Conservation (phyloP, 2,888 invertebrate genomes). For the Hyalella azteca region DNA sequence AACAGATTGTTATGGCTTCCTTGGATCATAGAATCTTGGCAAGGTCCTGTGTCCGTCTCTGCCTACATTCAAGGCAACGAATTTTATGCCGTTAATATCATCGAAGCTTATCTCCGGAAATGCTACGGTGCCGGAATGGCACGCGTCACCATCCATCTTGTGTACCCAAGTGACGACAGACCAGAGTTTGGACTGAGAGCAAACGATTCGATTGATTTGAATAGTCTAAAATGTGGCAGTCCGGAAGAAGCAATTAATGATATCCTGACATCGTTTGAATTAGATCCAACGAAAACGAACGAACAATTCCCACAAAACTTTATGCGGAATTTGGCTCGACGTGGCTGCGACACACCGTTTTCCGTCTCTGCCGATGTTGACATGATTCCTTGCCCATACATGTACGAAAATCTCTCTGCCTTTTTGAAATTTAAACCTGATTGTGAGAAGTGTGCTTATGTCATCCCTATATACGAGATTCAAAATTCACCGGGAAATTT, state of each 20-base stretch:
- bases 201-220: constrained; percentile 3
- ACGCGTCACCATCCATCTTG: constrained; percentile 60
- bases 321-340: constrained; percentile 60
- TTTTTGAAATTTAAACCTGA: constrained; percentile 38
- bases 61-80: constrained; percentile 59
- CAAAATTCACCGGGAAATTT: constrained; percentile 45
- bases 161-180: constrained; percentile 59
- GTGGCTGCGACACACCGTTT: constrained; percentile 59
- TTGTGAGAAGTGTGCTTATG: constrained; percentile 60
- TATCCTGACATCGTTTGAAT: constrained; percentile 5
- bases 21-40: constrained; percentile 59
- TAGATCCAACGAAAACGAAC: not conserved
- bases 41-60: constrained; percentile 60
- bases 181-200: constrained; percentile 43
- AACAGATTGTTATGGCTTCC: constrained; percentile 59
- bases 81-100: constrained; percentile 35
- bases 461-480: constrained; percentile 61
- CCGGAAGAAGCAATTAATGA: constrained; percentile 41
- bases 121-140: constrained; percentile 59
- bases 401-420: constrained; percentile 48
- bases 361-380: constrained; percentile 60
- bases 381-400: constrained; percentile 59
- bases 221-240: constrained; percentile 45
- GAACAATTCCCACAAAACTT: constrained; percentile 60
- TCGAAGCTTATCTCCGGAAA: constrained; percentile 59